Base-by-base conservation (phyloP, 2,113 vertebrate genomes). In the Tupaia chinensis region DNA sequence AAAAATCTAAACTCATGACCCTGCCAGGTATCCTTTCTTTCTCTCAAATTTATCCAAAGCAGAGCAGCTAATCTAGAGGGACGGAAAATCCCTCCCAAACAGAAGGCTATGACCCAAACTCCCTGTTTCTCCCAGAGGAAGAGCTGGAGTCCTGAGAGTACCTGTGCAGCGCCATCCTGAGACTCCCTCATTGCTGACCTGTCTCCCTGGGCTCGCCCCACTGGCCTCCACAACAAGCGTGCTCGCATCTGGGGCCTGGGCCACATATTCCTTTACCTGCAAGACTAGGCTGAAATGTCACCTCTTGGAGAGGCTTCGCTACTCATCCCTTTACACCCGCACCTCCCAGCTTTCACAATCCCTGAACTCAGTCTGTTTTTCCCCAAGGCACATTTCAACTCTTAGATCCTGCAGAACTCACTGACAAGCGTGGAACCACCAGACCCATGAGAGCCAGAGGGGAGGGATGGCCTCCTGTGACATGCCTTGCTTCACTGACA, bases 151-250 rank as follows among this genome's bases (percentile, higher is more conserved):
- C 34, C 54, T 8, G 11, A 78, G 0, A 2, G 16, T 12, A 20
- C 73, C 32, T 10, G 14, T 3, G 23, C 4, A 16, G 54, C 54
- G 53, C 3, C 22, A 25, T 54, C 58, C 7, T 1, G 5, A 22
- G 7, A 66, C 7, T 19, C 3, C 7, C 65, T 80, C 10, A 1
- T 22, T 16, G 20, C 76, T 44, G 34, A 34, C 44, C 70, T 32
- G 1, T 7, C 58, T 9, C 72, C 72, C 17, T 9, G 20, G 1
- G 65, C 32, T 54, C 3, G 14, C 14, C 60, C 44, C 0, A 0
- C 14, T 2, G 65, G n/a, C 19, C 29, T 56, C 29, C 85, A 65
- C 15, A 10, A 56, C 53, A 74, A 15, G 44, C 1, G 19, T 63
- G 13, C 27, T 70, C 44, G 8, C 5, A 63, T 44, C 9, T 7